These are phyloP conservation scores for Nesidiocoris tenuis DNA, from an alignment of 2,888 invertebrate species.

Conservation along the genomic window DNA sequence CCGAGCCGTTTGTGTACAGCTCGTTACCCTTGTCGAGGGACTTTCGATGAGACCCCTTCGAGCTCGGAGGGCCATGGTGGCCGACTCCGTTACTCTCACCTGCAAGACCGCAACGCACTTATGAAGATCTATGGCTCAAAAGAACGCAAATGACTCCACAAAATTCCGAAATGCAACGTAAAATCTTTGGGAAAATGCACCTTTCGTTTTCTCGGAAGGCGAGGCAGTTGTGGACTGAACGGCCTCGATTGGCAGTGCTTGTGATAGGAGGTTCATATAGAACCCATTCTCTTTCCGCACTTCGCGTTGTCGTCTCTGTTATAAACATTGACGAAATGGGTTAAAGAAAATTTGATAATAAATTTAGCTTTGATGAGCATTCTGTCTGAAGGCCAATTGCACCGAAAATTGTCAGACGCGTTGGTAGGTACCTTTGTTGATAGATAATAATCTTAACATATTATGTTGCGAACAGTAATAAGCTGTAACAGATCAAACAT, in stretches of 20 bases:
- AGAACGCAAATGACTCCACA: not conserved
- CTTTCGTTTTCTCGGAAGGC: slow-evolving; percentile 58
- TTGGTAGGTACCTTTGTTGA: no score
- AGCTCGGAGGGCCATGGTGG: slow-evolving; percentile 39
- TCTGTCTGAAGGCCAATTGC: no score
- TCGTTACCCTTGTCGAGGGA: slow-evolving; percentile 57
- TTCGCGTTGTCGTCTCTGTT: slow-evolving; percentile 82
- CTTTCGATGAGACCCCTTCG: slow-evolving; percentile 53
- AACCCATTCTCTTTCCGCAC: slow-evolving; percentile 94
- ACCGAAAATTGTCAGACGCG: no score
- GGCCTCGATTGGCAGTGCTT: slow-evolving; percentile 77
- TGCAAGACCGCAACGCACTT: slow-evolving; percentile 12
- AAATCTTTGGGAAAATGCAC: slow-evolving; percentile 51
- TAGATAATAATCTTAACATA: no score
- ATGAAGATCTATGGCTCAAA: not conserved
- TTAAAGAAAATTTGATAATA: not conserved
- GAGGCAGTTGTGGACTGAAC: slow-evolving; percentile 52
- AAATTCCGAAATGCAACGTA: not conserved
- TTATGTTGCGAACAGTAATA: no score
- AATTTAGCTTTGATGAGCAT: not conserved
- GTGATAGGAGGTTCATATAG: slow-evolving; percentile 86
- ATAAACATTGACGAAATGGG: slow-evolving; percentile 11
- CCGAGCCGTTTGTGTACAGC: slow-evolving; percentile 57
- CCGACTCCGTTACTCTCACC: slow-evolving; percentile 47
- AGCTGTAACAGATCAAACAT: no score